Percentiles rank a stretch among this genome's conserved stretches.
Conservation (phyloP, 2,113 vertebrate species). For the Corythaeola cristata region DNA sequence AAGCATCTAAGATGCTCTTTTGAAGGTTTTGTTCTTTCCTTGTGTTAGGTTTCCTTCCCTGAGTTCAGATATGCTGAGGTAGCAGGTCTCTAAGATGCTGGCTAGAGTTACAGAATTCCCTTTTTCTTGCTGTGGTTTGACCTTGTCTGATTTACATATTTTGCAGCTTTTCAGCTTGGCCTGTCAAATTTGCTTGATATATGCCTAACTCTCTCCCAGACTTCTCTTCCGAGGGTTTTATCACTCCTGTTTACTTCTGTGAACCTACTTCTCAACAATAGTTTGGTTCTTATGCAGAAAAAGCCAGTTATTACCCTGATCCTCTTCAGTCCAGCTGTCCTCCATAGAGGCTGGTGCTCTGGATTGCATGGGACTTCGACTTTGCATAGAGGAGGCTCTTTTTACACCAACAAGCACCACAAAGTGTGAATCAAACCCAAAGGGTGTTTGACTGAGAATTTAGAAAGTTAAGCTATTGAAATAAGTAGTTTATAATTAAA, state of each 20-base stretch:
- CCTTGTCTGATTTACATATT: neutral
- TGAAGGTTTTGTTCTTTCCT: neutral
- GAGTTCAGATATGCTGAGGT: neutral
- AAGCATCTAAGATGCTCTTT: neutral
- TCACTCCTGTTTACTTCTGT: neutral
- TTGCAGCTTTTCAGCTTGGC: neutral
- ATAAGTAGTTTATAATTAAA: conserved; percentile 62
- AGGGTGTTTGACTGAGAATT: conserved; percentile 21
- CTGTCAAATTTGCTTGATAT: neutral
- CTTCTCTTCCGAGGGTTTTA: neutral
- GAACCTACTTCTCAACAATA: neutral
- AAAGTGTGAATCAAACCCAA: neutral
- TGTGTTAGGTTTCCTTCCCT: neutral
- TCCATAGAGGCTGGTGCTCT: neutral
- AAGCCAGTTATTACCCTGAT: neutral
- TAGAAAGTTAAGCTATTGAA: conserved; percentile 50
- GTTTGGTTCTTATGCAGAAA: neutral
- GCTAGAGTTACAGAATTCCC: neutral
- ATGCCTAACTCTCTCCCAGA: neutral
- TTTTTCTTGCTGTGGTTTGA: neutral
- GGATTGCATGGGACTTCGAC: neutral
- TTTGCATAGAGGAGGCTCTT: neutral
- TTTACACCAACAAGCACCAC: neutral
- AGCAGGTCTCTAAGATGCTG: neutral
- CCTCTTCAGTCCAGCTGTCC: neutral